Evolutionary conservation across 1,140 invertebrate genomes (phyloP).

Genomic region (Delia radicum): DNA sequence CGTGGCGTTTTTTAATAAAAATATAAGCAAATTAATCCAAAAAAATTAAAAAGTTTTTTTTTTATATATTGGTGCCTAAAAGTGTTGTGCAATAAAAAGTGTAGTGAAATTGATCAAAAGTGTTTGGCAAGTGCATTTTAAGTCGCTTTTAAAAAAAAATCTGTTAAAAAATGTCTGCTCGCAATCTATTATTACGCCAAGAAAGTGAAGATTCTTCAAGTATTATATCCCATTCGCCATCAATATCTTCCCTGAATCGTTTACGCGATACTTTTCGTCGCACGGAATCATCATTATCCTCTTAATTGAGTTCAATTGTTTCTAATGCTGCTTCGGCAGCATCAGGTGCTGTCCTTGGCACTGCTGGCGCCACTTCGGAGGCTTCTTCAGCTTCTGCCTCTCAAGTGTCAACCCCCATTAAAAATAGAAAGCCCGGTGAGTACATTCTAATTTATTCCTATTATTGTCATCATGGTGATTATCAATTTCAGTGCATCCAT

Average conservation of each 20-base stretch:
- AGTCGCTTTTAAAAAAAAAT: not conserved
- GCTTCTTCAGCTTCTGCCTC: constrained; percentile 31
- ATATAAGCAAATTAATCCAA: not conserved
- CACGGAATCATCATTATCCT: constrained; percentile 45
- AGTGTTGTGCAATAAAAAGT: not conserved
- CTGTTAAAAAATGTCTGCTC: constrained; percentile 42
- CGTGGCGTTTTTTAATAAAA: not conserved
- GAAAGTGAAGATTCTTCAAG: constrained; percentile 44
- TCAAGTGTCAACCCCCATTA: constrained; percentile 29
- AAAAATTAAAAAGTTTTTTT: not conserved
- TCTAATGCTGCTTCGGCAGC: constrained; percentile 48
- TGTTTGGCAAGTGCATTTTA: not conserved
- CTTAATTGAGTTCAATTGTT: constrained; percentile 46
- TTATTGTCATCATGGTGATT: too few species aligned
- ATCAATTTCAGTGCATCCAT: too few species aligned
- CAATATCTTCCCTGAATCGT: constrained; percentile 43
- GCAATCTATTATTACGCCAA: constrained; percentile 45
- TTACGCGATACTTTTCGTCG: constrained; percentile 50
- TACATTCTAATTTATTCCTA: constrained; percentile 5
- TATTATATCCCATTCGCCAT: constrained; percentile 33
- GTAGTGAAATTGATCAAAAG: not conserved
- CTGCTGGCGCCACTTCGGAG: constrained; percentile 29
- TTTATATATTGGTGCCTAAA: not conserved
- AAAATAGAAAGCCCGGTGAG: constrained; percentile 45
- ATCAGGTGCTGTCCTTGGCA: constrained; percentile 42